These are phyloP conservation scores for Panulirus ornatus DNA, from an alignment of 1,140 invertebrate species.

Conservation along the genomic window DNA sequence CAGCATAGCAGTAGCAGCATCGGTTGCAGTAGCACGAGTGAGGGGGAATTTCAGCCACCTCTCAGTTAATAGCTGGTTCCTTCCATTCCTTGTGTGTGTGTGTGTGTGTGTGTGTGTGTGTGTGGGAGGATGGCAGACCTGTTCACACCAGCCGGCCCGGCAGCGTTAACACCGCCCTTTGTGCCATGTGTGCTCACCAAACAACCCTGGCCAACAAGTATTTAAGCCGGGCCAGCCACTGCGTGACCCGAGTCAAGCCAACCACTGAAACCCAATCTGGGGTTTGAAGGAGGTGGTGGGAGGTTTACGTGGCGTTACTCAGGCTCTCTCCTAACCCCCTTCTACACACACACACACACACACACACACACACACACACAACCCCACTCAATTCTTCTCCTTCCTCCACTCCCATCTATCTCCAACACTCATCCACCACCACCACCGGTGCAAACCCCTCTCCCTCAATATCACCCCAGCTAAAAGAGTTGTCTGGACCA, in stretches of 20 bases:
- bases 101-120: no score
- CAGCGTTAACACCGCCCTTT: slow-evolving; percentile 5
- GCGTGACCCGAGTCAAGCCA: background rate
- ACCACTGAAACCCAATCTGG: slow-evolving; percentile 23
- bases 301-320: background rate
- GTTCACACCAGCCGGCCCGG: background rate
- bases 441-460: no score
- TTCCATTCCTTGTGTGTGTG: no score
- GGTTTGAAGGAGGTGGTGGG: slow-evolving; percentile 5
- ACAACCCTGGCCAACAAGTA: slow-evolving; percentile 30
- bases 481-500: no score
- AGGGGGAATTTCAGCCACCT: no score
- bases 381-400: background rate
- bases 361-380: slow-evolving; percentile 17
- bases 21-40: no score
- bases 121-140: no score
- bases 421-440: no score
- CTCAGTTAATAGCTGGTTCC: no score
- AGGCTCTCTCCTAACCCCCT: background rate
- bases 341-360: slow-evolving; percentile 7
- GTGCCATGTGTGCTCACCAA: slow-evolving; percentile 25
- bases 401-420: background rate
- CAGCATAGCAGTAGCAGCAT: no score
- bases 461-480: no score
- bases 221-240: slow-evolving; percentile 13